Conservation (phyloP, 2,113 vertebrate species). For the Eulacestoma nigropectus region DNA sequence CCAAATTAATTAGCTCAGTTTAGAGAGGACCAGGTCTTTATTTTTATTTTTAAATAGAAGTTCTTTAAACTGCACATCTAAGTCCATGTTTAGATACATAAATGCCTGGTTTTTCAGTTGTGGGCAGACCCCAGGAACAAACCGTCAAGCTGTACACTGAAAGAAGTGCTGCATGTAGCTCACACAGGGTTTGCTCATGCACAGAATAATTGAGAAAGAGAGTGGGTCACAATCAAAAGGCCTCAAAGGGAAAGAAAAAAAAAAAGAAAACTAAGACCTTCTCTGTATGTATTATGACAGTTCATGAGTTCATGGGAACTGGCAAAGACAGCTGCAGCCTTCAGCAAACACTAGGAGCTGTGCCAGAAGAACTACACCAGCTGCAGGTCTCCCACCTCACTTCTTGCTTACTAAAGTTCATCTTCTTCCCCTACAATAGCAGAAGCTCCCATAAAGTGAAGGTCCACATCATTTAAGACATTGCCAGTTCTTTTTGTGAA, state of each 20-base stretch:
- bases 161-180: background rate
- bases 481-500: background rate
- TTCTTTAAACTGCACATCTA: background rate
- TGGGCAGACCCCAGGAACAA: conserved; percentile 11
- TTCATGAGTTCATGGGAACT: conserved; percentile 64
- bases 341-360: background rate
- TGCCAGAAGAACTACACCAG: conserved; percentile 28
- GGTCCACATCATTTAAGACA: background rate
- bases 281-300: conserved; percentile 49
- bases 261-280: conserved; percentile 26
- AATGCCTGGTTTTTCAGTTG: background rate
- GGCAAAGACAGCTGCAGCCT: conserved; percentile 38
- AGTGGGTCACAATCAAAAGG: conserved; percentile 27
- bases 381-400: conserved; percentile 19
- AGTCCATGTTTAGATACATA: background rate
- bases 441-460: background rate
- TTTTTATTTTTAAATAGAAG: background rate
- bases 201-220: conserved; percentile 45
- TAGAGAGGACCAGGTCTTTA: background rate
- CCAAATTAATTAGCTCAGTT: background rate
- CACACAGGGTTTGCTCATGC: conserved; percentile 51
- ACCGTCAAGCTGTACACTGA: background rate
- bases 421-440: background rate
- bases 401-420: background rate
- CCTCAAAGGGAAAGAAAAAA: background rate